These are phyloP conservation scores for Macrophya annulata DNA, from an alignment of 2,888 invertebrate genomes.

Conservation along the genomic window DNA sequence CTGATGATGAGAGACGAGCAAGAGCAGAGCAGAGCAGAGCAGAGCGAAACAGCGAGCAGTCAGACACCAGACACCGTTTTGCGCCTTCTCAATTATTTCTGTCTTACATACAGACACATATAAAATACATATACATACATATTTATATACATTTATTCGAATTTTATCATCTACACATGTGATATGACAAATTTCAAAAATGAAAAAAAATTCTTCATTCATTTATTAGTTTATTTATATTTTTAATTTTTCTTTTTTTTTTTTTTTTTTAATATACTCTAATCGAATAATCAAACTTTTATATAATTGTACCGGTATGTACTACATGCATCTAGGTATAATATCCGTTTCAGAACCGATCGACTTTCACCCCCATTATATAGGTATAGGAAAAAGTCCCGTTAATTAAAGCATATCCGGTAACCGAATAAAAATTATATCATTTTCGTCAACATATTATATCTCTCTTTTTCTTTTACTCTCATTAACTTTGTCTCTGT, in stretches of 20 bases:
- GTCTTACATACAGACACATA: too few species aligned
- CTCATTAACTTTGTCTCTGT: background rate
- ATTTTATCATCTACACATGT: too few species aligned
- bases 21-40: background rate
- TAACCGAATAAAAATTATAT: slow-evolving; percentile 23
- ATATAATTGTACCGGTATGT: background rate
- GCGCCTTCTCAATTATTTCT: background rate
- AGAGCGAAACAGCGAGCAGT: background rate
- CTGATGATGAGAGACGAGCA: slow-evolving; percentile 16
- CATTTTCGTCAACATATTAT: background rate
- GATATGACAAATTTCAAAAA: too few species aligned
- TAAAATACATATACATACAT: too few species aligned
- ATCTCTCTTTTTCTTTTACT: background rate
- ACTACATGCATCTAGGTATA: background rate
- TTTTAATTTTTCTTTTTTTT: too few species aligned
- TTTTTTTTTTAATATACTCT: too few species aligned
- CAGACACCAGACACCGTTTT: slow-evolving; percentile 10
- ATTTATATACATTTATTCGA: too few species aligned
- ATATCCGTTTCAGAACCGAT: background rate
- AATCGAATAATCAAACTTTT: background rate
- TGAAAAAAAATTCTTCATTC: too few species aligned
- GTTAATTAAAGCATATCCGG: slow-evolving; percentile 38
- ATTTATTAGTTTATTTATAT: too few species aligned
- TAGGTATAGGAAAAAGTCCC: background rate
- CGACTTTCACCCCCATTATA: slow-evolving; percentile 19